Conservation (phyloP, 2,888 invertebrate genomes). For the Leuctra nigra region DNA sequence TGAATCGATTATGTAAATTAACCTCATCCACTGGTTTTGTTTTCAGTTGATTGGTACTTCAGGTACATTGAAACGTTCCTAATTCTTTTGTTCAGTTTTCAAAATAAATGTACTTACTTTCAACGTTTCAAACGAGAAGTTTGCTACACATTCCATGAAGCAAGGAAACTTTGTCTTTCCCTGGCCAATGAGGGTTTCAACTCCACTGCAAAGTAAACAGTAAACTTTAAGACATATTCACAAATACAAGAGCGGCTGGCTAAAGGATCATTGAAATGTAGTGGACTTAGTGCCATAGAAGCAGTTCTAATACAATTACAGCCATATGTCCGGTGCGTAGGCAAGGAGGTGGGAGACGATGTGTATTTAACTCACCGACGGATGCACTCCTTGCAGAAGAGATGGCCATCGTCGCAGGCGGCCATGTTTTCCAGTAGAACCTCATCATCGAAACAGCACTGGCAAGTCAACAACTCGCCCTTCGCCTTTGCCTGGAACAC, state of each 20-base stretch:
- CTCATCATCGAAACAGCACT: slow-evolving; percentile 50
- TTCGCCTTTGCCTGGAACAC: slow-evolving; percentile 35
- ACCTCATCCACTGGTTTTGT: no score
- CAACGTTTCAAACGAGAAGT: no score
- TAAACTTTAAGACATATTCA: no score
- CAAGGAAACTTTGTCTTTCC: slow-evolving; percentile 44
- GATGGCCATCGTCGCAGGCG: slow-evolving; percentile 41
- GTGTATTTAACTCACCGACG: slow-evolving; percentile 34
- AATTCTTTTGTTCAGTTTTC: not conserved
- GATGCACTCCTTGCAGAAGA: slow-evolving; percentile 46
- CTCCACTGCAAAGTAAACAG: slow-evolving; percentile 33
- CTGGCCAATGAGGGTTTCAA: slow-evolving; percentile 40
- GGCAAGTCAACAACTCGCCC: slow-evolving; percentile 44
- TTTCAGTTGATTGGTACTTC: no score
- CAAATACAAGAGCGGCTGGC: no score
- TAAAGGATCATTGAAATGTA: no score
- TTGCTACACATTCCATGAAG: slow-evolving; percentile 41
- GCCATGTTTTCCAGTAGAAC: slow-evolving; percentile 41
- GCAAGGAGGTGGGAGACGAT: no score
- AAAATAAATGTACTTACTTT: not conserved
- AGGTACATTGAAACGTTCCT: not conserved
- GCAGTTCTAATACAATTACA: no score
- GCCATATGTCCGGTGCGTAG: no score
- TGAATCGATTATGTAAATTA: no score
- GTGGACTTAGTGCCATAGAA: no score